Evolutionary conservation across 2,113 vertebrate genomes (phyloP).

Genomic region (Zosterops pallidus): DNA sequence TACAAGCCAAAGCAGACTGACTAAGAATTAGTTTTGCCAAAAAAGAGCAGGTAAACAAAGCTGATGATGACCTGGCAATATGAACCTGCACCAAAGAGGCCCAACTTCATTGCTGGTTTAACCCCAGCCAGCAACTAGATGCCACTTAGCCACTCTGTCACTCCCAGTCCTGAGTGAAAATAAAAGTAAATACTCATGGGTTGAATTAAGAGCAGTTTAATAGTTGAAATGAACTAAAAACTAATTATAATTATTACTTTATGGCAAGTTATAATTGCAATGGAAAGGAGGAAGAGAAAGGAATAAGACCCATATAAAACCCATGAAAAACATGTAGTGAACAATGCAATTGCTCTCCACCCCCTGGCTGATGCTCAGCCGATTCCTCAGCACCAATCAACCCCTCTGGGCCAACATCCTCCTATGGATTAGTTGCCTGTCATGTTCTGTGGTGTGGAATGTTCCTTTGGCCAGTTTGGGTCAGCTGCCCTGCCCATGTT

Average conservation of each 20-base stretch:
- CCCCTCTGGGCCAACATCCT: rapidly evolving
- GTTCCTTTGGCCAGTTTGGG: background rate
- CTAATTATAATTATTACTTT: background rate
- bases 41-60: background rate
- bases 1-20: background rate
- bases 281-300: background rate
- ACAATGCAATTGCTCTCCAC: background rate
- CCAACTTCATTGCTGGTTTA: background rate
- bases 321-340: background rate
- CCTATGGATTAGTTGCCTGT: background rate
- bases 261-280: background rate
- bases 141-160: background rate
- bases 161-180: background rate
- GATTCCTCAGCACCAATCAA: background rate
- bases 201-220: background rate
- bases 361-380: background rate
- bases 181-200: background rate
- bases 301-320: background rate
- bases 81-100: background rate
- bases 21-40: background rate
- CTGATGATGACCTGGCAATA: background rate
- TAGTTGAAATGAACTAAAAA: background rate
- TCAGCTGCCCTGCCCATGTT: background rate
- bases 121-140: background rate
- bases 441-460: background rate